A percentile compares a stretch with the other conserved stretches of the same genome.
Conservation (phyloP, 64 coral and sea anemone species). For the Catalaphyllia jardinei region DNA sequence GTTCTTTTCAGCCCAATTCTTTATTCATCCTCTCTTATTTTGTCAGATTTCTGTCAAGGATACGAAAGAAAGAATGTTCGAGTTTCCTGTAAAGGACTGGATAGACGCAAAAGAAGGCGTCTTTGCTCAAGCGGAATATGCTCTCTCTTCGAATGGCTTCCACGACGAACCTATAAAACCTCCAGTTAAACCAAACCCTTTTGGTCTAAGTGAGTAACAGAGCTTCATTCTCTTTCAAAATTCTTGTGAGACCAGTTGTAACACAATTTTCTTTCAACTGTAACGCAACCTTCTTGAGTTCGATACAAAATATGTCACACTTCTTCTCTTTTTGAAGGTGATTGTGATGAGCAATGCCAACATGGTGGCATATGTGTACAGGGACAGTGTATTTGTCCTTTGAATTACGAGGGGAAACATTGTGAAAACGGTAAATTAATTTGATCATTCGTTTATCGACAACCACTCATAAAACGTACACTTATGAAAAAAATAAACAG, state of each 20-base stretch:
- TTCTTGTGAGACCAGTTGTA: no score
- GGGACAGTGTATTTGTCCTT: slow-evolving; percentile 60
- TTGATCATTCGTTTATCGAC: not conserved
- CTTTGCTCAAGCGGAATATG: slow-evolving; percentile 37
- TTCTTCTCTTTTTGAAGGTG: not conserved
- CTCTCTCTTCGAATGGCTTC: slow-evolving; percentile 46
- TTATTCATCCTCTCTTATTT: not conserved
- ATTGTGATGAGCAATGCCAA: slow-evolving; percentile 36
- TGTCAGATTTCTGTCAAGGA: slow-evolving; percentile 78
- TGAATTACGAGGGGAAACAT: slow-evolving; percentile 52
- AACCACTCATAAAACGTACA: not conserved
- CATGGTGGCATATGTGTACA: slow-evolving; percentile 53
- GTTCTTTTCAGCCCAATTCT: not conserved
- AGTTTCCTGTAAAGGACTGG: slow-evolving; percentile 78
- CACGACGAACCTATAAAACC: slow-evolving; percentile 11
- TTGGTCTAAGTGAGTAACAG: not conserved
- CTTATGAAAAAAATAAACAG: no score
- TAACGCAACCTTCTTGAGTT: not conserved
- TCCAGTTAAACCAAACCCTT: not conserved
- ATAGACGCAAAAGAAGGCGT: slow-evolving; percentile 66
- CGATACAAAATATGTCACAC: not conserved
- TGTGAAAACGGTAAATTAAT: slow-evolving; percentile 49
- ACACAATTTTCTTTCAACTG: not conserved
- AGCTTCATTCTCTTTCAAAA: no score
- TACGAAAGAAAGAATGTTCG: slow-evolving; percentile 54